Conservation (phyloP, 2,113 vertebrate genomes). For the Pristiophorus japonicus region DNA sequence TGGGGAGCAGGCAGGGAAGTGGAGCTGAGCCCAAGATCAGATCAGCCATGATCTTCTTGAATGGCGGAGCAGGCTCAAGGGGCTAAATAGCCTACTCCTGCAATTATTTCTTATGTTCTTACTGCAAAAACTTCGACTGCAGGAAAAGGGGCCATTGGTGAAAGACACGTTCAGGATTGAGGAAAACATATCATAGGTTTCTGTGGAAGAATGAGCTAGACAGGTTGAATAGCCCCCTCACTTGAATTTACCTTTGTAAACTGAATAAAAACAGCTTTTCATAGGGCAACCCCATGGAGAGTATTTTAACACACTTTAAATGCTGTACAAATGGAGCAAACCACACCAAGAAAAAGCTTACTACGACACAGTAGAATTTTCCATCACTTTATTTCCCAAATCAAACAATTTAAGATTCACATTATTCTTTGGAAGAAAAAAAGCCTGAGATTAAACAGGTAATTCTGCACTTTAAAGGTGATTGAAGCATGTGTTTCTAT, state of each 20-base stretch:
- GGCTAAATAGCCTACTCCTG: no score
- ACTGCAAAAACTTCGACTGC: neutral
- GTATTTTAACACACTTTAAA: neutral
- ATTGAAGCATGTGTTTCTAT: neutral
- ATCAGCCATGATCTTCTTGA: no score
- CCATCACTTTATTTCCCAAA: slow-evolving; percentile 12
- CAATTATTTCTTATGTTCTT: no score
- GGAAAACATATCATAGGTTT: neutral
- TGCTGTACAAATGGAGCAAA: neutral
- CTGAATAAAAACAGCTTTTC: neutral
- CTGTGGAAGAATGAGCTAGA: neutral
- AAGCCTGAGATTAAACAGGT: slow-evolving; percentile 1
- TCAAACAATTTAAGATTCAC: slow-evolving; percentile 31
- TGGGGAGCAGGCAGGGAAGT: no score
- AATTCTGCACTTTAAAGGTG: neutral
- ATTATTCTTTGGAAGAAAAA: slow-evolving; percentile 31
- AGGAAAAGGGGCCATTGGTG: neutral
- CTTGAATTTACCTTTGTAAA: neutral
- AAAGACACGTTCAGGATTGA: neutral
- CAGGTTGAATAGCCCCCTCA: neutral
- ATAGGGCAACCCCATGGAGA: neutral
- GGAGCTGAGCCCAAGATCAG: no score
- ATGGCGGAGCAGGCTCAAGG: no score
- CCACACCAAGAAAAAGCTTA: neutral
- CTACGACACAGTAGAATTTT: neutral